Evolutionary conservation across 2,888 invertebrate species (phyloP).

Genomic region (Rhogogaster chlorosoma): DNA sequence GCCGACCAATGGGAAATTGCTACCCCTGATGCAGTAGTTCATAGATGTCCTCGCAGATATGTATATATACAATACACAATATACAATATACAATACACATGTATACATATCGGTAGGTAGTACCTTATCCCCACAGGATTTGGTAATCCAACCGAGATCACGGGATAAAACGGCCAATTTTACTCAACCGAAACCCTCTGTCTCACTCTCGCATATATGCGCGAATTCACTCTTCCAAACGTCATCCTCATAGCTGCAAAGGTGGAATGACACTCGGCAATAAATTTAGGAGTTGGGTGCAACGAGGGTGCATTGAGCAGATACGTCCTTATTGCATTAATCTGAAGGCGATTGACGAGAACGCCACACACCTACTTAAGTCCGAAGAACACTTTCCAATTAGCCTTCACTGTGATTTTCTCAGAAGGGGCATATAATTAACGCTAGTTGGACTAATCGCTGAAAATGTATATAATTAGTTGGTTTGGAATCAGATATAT

Average conservation of each 20-base stretch:
- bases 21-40: background rate
- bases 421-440: background rate
- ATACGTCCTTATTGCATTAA: background rate
- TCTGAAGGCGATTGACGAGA: background rate
- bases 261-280: background rate
- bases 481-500: too few species aligned
- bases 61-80: background rate
- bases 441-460: background rate
- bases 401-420: background rate
- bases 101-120: too few species aligned
- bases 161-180: slow-evolving; percentile 12
- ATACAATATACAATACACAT: background rate
- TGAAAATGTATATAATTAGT: background rate
- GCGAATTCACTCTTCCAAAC: background rate
- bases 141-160: slow-evolving; percentile 36
- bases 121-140: background rate
- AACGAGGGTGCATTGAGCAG: background rate
- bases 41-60: background rate
- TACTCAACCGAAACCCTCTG: background rate
- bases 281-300: background rate
- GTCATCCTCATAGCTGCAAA: background rate
- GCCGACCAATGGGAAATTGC: slow-evolving; percentile 50
- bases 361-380: background rate
- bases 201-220: background rate
- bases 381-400: background rate